Percentiles rank a stretch among this genome's conserved stretches.
Evolutionary conservation across 2,113 vertebrate genomes (phyloP).

Genomic region (Cathartes aura): DNA sequence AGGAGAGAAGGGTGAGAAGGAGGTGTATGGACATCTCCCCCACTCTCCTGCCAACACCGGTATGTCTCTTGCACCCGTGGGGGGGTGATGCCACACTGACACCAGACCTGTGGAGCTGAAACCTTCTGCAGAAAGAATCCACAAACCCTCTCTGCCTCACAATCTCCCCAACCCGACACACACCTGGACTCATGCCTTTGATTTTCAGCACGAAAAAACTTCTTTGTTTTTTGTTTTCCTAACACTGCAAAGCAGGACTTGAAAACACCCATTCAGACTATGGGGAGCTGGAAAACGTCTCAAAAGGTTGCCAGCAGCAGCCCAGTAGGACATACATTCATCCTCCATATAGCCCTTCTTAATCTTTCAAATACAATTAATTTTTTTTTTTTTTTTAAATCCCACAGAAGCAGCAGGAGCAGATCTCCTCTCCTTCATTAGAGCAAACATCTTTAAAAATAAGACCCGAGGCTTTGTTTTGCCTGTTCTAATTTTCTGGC

Average conservation of each 20-base stretch:
- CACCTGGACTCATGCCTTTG: too few species aligned
- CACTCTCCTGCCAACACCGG: background rate
- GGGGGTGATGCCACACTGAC: background rate
- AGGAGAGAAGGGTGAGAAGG: background rate
- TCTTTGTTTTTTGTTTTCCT: background rate
- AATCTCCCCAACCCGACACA: background rate
- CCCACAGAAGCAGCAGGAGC: constrained; percentile 26
- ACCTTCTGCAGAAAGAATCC: background rate
- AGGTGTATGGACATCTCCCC: background rate
- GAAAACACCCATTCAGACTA: background rate
- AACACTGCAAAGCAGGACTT: background rate
- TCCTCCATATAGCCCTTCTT: background rate
- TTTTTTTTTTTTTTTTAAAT: background rate
- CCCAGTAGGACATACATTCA: background rate
- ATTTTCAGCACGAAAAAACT: background rate
- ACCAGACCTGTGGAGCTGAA: background rate
- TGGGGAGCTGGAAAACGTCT: background rate
- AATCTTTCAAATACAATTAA: constrained; percentile 61
- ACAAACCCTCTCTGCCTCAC: background rate
- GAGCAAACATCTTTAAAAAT: constrained; percentile 65
- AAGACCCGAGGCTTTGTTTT: constrained; percentile 67
- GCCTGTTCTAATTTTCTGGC: constrained; percentile 71
- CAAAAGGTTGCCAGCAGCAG: constrained; percentile 7
- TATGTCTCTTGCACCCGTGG: background rate
- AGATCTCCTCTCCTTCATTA: constrained; percentile 47